Evolutionary conservation across 1,140 invertebrate species (phyloP), one percentile per base, ranked within the genome.

Genomic region (Drosophila sproati): DNA sequence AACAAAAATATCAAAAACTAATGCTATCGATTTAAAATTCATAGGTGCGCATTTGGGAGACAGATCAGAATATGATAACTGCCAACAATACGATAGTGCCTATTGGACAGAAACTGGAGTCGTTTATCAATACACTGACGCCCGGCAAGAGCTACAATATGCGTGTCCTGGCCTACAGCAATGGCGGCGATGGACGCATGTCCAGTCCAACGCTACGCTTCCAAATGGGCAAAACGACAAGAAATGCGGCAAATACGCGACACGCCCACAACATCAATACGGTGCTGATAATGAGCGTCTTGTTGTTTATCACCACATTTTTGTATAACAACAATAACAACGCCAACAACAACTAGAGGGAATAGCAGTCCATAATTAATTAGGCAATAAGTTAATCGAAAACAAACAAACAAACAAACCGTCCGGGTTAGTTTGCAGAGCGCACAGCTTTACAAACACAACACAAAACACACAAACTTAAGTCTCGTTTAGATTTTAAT

Each of bases 101-200:
- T 64, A 94, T 96, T 69, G 97, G 96, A 50, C 94, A 95, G 8
- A 96, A 96, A 80, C 93, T 98, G 3, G 96, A 98, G 90, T 95
- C 96, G 0, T 95, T 95, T 74, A 96, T 99, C 6, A 93, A 93
- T 4, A 96, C 95, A 86, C 93, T 99, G 5, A 95, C 96, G 4
- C 96, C 97, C 2, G 97, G 97, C 28, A 98, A 98, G 92, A 94
- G 95, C 0, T 99, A 99, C 89, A 95, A 96, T 78, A 94, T 99
- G 82, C 94, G 98, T 92, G 97, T 99, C 0, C 94, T 99, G 5
- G 98, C 97, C 0, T 99, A 95, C 93, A 98, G 98, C 31, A 96
- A 96, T 77, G 98, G 98, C 32, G 98, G 98, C 0, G 98, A 99
- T 92, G 98, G 98, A 0, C 95, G 98, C 59, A 98, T 98, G 97